Evolutionary conservation across 1,140 invertebrate species (phyloP).

Genomic region (Aphidius gifuensis): DNA sequence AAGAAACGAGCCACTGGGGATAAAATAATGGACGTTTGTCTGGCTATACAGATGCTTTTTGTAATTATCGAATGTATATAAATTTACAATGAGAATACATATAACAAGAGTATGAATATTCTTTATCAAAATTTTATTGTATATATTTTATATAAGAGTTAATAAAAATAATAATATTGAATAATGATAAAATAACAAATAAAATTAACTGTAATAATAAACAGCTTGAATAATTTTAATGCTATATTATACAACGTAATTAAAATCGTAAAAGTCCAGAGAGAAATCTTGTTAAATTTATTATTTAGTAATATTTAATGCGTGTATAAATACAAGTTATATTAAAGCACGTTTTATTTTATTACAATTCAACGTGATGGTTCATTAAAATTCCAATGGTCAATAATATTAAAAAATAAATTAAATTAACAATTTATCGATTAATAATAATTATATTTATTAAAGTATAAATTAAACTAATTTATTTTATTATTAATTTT

Average conservation of each 20-base stretch:
- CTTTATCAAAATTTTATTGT: neutral
- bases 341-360: no score
- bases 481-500: constrained; percentile 32
- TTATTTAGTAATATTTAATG: neutral
- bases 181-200: no score
- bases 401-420: constrained; percentile 4
- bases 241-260: no score
- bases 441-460: neutral
- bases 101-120: neutral
- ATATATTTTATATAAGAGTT: no score
- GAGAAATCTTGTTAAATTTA: neutral
- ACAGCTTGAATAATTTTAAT: no score
- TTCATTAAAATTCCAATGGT: constrained; percentile 11
- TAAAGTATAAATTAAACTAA: neutral
- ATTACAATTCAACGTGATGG: constrained; percentile 21
- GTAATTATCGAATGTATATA: constrained; percentile 27
- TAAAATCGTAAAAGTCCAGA: no score
- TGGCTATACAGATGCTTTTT: constrained; percentile 1
- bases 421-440: neutral
- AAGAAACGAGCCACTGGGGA: constrained; percentile 17
- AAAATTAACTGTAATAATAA: no score
- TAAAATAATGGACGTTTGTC: constrained; percentile 13
- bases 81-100: constrained; percentile 11
- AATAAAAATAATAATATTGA: no score
- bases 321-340: no score